phyloP scores from a whole-genome alignment of 2,888 invertebrate genomes.

The Agrotis puta region DNA sequence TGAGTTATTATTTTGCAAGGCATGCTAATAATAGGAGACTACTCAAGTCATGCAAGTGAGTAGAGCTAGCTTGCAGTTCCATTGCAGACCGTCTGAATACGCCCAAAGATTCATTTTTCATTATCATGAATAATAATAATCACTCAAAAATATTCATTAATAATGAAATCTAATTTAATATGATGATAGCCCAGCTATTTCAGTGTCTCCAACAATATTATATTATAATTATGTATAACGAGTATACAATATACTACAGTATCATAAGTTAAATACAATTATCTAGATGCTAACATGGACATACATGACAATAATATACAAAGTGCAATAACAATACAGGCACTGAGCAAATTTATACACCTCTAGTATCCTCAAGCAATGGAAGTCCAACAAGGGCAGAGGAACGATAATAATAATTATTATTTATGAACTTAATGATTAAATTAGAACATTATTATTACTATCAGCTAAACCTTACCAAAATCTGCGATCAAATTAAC shows the following conservation, averaged over 20 bases:
- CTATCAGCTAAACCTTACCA: slow-evolving; percentile 18
- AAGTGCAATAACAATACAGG: slow-evolving; percentile 66
- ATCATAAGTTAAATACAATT: slow-evolving; percentile 57
- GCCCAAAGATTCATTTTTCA: slow-evolving; percentile 1
- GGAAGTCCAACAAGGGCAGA: slow-evolving; percentile 52
- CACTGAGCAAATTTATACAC: slow-evolving; percentile 72
- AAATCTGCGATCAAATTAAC: slow-evolving; percentile 27
- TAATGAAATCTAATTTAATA: slow-evolving; percentile 38
- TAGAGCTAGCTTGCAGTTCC: neutral
- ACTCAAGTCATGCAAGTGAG: neutral
- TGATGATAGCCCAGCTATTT: slow-evolving; percentile 29
- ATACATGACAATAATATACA: slow-evolving; percentile 61
- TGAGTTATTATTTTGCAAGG: neutral
- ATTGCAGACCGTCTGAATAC: neutral
- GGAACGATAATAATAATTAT: slow-evolving; percentile 7
- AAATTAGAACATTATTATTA: slow-evolving; percentile 46
- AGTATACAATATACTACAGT: slow-evolving; percentile 51
- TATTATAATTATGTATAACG: slow-evolving; percentile 34
- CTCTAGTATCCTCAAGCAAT: slow-evolving; percentile 54
- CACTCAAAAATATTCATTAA: slow-evolving; percentile 33
- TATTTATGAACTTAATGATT: slow-evolving; percentile 48
- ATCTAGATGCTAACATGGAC: slow-evolving; percentile 59
- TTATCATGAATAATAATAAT: slow-evolving; percentile 26
- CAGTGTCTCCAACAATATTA: slow-evolving; percentile 44
- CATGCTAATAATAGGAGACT: neutral